Evolutionary conservation across 1,140 invertebrate genomes (phyloP).

Genomic region (Drosophila watanabei): DNA sequence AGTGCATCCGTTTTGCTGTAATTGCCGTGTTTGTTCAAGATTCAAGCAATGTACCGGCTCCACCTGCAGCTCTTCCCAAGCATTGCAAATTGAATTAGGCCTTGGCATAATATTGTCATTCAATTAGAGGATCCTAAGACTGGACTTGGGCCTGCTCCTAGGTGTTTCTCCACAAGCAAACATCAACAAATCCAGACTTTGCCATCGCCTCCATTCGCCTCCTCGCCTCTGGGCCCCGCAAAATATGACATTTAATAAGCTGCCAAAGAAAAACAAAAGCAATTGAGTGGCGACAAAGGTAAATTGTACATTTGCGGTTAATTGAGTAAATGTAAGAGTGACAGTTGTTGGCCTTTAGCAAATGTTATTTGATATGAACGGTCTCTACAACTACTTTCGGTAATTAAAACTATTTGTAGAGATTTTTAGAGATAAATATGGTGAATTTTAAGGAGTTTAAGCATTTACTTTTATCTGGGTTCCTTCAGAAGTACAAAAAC

Average conservation of each 20-base stretch:
- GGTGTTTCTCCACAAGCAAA: constrained; percentile 49
- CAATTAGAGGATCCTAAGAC: constrained; percentile 57
- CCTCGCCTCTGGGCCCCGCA: too few relatives aligned
- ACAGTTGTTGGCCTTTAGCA: not conserved
- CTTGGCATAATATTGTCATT: constrained; percentile 72
- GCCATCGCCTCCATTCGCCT: too few relatives aligned
- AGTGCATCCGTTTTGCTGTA: constrained; percentile 60
- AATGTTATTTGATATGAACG: not conserved
- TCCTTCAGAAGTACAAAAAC: too few relatives aligned
- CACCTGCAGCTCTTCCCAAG: constrained; percentile 56
- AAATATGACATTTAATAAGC: constrained; percentile 33
- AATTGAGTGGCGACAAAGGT: constrained; percentile 21
- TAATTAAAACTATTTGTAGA: not conserved
- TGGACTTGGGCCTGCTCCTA: constrained; percentile 9
- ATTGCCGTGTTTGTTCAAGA: constrained; percentile 63
- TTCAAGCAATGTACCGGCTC: constrained; percentile 23
- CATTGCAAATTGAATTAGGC: constrained; percentile 76
- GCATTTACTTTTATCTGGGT: too few relatives aligned
- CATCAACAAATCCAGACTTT: constrained; percentile 32
- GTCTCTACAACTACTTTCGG: not conserved
- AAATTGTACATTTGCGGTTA: constrained; percentile 25
- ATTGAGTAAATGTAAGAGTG: constrained; percentile 11
- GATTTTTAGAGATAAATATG: too few relatives aligned
- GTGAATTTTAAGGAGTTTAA: not conserved
- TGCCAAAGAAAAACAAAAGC: constrained; percentile 31